Evolutionary conservation across 1,140 invertebrate species (phyloP).

Genomic region (Megathymus violae): DNA sequence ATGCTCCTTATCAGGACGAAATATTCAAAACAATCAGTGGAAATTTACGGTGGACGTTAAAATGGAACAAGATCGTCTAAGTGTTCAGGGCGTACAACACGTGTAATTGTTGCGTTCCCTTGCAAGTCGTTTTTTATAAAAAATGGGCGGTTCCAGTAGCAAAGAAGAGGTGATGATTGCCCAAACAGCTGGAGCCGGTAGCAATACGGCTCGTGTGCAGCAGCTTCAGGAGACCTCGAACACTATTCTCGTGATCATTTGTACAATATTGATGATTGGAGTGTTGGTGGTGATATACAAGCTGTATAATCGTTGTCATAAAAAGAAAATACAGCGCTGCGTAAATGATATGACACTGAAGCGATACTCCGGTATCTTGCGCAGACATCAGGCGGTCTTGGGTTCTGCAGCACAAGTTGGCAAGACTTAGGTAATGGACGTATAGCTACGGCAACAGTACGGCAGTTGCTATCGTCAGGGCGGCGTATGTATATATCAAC

Average conservation of each 20-base stretch:
- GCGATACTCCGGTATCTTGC: conserved; percentile 4
- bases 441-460: neutral
- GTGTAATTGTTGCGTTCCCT: neutral
- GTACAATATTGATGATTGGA: conserved; percentile 10
- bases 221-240: conserved; percentile 11
- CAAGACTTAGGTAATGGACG: conserved; percentile 8
- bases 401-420: conserved; percentile 7
- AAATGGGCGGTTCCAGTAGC: conserved; percentile 7
- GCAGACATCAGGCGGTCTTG: conserved; percentile 10
- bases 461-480: neutral
- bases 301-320: conserved; percentile 8
- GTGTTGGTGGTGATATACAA: conserved; percentile 4
- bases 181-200: conserved; percentile 6
- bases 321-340: conserved; percentile 8
- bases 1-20: no score
- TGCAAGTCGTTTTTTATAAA: conserved; percentile 7
- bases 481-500: neutral
- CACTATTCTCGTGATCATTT: conserved; percentile 8
- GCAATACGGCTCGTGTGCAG: conserved; percentile 11
- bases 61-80: neutral
- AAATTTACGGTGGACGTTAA: neutral
- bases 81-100: neutral
- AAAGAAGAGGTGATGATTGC: conserved; percentile 7
- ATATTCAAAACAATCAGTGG: no score
- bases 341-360: conserved; percentile 8